Evolutionary conservation across 2,797 vertebrate genomes (phyloP), one percentile per base, ranked within the genome.

Genomic region (Muscicapa striata): DNA sequence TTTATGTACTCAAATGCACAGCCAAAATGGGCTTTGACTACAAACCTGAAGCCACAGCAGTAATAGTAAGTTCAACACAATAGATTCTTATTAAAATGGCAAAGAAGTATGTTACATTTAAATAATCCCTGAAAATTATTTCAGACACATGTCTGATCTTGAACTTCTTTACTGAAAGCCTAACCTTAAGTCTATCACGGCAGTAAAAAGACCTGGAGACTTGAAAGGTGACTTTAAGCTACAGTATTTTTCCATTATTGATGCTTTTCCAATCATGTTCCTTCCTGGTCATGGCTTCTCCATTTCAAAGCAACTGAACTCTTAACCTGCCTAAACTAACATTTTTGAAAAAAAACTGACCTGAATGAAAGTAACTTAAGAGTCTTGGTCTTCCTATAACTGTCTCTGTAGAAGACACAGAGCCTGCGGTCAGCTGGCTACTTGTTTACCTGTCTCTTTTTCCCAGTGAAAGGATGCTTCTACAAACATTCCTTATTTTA

Each of bases 211-310:
- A 72, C 43, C 70, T 4, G 0, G 54, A 82, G 27, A 58, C 78
- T 90, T 93, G 52, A 92, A 88, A 91, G 69, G 34, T 91, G 51
- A 76, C 55, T 89, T 67, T 9, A 54, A 68, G 61, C 57, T 87
- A 64, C 27, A 68, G 57, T 40, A 77, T 81, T 94, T 94, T 91
- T 83, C 73, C 76, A 87, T 55, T 40, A 75, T 48, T 79, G 84
- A 88, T 29, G 22, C 19, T 90, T 83, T 78, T 85, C 64, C 49
- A 82, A 10, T 68, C 48, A 57, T 21, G 24, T 45, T 95, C 41
- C 45, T 77, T 89, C 38, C 68, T 4, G 3, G 67, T 74, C 84
- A 84, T 0, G 3, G 70, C 41, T 89, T 67, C 90, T 74, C 48
- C 38, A 49, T 82, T 88, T 88, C 70, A 87, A 89, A 67, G 51